A percentile compares a stretch with the other conserved stretches of the same genome.
These are phyloP conservation scores for Malurus cyaneus DNA, from an alignment of 2,113 vertebrate genomes.

Conservation along the genomic window DNA sequence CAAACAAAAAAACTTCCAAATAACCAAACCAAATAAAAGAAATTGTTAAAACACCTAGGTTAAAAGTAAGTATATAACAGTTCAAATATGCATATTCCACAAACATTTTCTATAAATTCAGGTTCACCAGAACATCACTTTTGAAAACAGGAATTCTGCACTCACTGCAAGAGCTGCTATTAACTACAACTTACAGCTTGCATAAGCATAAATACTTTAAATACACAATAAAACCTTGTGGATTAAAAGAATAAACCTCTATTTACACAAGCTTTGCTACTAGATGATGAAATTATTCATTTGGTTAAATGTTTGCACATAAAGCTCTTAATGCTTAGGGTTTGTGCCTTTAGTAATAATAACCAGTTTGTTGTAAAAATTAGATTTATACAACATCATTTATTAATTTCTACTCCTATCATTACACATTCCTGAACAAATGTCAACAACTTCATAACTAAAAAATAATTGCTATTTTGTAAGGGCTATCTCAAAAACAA, in stretches of 20 bases:
- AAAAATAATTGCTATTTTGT: not conserved
- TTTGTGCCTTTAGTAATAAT: slow-evolving; percentile 8
- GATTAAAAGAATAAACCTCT: not conserved
- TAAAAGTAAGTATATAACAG: not conserved
- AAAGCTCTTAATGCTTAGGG: not conserved
- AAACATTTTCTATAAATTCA: not conserved
- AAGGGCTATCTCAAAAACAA: not conserved
- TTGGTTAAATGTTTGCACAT: not conserved
- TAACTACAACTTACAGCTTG: not conserved
- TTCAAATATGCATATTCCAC: not conserved
- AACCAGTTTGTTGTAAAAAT: not conserved
- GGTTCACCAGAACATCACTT: not conserved
- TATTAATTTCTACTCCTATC: not conserved
- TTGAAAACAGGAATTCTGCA: not conserved
- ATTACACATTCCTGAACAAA: not conserved
- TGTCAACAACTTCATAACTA: not conserved
- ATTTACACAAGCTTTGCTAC: not conserved
- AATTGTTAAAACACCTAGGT: not conserved
- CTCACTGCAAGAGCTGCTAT: not conserved
- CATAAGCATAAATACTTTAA: not conserved
- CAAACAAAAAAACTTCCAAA: not conserved
- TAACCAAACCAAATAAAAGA: accelerated
- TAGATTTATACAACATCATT: not conserved
- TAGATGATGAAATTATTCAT: not conserved
- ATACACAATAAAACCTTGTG: not conserved